phyloP scores from a whole-genome alignment of 2,113 vertebrate species.

The Fregetta grallaria region DNA sequence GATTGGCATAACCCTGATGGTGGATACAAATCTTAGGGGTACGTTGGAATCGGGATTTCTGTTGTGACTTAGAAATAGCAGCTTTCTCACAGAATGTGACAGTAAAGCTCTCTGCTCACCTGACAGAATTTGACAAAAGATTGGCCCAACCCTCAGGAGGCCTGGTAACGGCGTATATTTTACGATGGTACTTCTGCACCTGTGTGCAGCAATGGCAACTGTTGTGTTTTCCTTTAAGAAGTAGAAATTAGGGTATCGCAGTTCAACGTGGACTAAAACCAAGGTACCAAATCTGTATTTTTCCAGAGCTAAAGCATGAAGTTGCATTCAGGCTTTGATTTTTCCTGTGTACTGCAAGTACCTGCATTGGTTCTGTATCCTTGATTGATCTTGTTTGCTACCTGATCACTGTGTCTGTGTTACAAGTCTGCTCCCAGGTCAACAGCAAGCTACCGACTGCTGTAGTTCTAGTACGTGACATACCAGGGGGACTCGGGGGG shows the following conservation, averaged over 20 bases:
- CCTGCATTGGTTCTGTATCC: background rate
- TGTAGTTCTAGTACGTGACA: background rate
- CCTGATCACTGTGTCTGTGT: background rate
- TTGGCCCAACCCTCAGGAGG: background rate
- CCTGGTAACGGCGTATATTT: fast-evolving
- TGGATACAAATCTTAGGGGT: background rate
- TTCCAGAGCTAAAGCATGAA: background rate
- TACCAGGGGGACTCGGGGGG: background rate
- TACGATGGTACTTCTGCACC: background rate
- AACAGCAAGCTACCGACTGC: background rate
- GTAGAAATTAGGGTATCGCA: background rate
- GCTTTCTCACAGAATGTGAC: background rate
- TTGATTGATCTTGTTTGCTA: background rate
- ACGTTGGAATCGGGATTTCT: background rate
- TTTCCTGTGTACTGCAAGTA: background rate
- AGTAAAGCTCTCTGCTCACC: background rate
- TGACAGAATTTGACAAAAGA: background rate
- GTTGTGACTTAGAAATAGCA: background rate
- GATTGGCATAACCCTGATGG: background rate
- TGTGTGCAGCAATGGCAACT: background rate
- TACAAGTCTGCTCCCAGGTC: fast-evolving
- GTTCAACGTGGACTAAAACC: background rate
- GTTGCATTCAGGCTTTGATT: background rate
- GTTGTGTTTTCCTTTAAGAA: background rate
- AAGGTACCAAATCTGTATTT: background rate